A percentile compares a stretch with the other conserved stretches of the same genome.
These are phyloP conservation scores for Pycnomerus fuliginosus DNA, from an alignment of 2,888 invertebrate genomes.

Conservation along the genomic window DNA sequence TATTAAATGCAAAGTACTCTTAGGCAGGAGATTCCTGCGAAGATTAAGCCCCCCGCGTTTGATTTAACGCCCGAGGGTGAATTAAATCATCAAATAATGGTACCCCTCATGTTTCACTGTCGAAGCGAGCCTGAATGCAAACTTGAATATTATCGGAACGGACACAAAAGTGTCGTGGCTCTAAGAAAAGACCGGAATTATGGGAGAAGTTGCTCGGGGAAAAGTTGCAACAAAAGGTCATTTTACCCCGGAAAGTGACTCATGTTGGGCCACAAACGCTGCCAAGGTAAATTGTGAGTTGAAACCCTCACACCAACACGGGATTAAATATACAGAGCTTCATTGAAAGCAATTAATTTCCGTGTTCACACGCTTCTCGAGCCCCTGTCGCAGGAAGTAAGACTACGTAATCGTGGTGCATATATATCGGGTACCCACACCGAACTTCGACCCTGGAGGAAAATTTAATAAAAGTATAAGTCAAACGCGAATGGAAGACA, in stretches of 20 bases:
- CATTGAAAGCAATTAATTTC: slow-evolving; percentile 28
- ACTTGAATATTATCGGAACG: slow-evolving; percentile 20
- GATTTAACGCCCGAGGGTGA: slow-evolving; percentile 14
- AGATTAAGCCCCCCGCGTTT: slow-evolving; percentile 7
- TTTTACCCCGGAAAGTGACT: slow-evolving; percentile 16
- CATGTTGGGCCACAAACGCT: slow-evolving; percentile 11
- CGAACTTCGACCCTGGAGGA: slow-evolving; percentile 24
- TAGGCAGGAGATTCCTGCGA: slow-evolving; percentile 3
- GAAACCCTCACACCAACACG: slow-evolving; percentile 6
- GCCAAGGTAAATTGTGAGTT: slow-evolving; percentile 24
- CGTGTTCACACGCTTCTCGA: slow-evolving; percentile 20
- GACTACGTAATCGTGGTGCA: slow-evolving; percentile 17
- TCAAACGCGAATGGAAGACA: slow-evolving; percentile 27
- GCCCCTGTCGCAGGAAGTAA: slow-evolving; percentile 10
- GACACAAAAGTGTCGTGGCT: slow-evolving; percentile 16
- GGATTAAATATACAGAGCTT: slow-evolving; percentile 25
- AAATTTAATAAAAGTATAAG: slow-evolving; percentile 32
- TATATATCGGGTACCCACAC: slow-evolving; percentile 18
- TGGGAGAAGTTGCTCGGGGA: slow-evolving; percentile 15
- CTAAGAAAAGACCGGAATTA: slow-evolving; percentile 19
- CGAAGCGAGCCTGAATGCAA: slow-evolving; percentile 18
- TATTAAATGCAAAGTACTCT: slow-evolving; percentile 24
- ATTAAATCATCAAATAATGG: slow-evolving; percentile 15
- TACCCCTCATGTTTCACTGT: slow-evolving; percentile 15
- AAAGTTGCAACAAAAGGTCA: slow-evolving; percentile 25